Evolutionary conservation across 2,113 vertebrate species (phyloP), one percentile per base, ranked within the genome.

Genomic region (Trogon melanurus): DNA sequence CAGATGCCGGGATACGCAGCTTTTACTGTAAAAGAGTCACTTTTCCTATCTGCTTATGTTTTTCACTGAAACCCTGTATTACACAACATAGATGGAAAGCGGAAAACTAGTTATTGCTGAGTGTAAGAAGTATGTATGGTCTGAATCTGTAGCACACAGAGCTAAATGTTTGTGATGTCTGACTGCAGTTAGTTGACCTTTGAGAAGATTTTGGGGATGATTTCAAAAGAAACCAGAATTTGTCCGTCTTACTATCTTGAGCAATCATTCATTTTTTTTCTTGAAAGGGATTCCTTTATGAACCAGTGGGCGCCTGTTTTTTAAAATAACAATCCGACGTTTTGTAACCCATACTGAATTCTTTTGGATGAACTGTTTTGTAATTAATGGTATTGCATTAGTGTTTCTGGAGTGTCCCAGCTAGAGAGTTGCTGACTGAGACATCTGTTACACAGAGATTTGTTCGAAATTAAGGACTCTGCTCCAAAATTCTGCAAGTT

Each of bases 261-360:
- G 95, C 95, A 97, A 97, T 96, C 76, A 36, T 91, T 94, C 48
- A 6, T 95, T 90, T 73, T 69, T 76, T 94, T 94, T 86, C 82
- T 83, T 94, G 85, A 96, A 96, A 95, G 74, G 69, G 72, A 96
- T 97, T 96, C 85, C 93, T 97, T 95, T 84, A 96, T 89, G 92
- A 94, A 93, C 90, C 93, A 96, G 95, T 53, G 60, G 91, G 88
- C n/a, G 92, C 93, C 93, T 93, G 91, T 1, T 95, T 95, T 96
- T 93, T 74, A 89, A 93, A 96, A 78, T 67, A 92, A 92, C 86
- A 92, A 93, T 86, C 83, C 60, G 91, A 57, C 6, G 0, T 97
- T 96, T 97, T 96, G 92, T 96, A 95, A 96, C 72, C 41, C 83
- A 16, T 74, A 54, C 90, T 92, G 85, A 94, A 96, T 96, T 95